Evolutionary conservation across 1,140 invertebrate species (phyloP), one percentile per base, ranked within the genome.

Genomic region (Danaus plexippus): DNA sequence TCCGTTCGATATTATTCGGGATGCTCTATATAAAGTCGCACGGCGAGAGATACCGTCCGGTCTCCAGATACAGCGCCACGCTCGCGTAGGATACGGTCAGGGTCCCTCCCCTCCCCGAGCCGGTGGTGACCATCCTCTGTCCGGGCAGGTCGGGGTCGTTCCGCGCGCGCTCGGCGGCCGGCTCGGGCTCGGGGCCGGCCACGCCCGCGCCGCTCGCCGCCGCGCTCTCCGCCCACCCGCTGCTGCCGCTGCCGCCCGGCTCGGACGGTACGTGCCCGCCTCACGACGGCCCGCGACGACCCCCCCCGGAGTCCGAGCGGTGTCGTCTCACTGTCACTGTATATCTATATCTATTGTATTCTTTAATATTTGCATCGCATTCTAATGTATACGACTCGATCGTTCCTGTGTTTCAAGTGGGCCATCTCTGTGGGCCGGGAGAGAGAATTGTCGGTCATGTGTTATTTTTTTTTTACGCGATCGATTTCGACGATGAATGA

Each of bases 181-280:
- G 70, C 73, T 32, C 22, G 22, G 22, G 22, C 22, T 32, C 22
- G 22, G 80, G 88, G 88, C 88, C 88, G 57, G 44, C 66, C 59
- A 54, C 69, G 53, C 89, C 89, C 84, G 76, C 90, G 89, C 90
- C 92, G 88, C 91, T 91, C 89, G 90, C 91, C 88, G 93, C 91
- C 90, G 91, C 22, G 22, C 1, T 94, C 88, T 94, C 92, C 88
- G 93, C 92, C 87, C 92, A 94, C 89, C 93, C 93, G 88, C 91
- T 94, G 88, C 92, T 94, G 89, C 93, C 93, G 88, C 91, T 94
- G 80, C 87, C 87, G 74, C 87, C 87, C 61, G 87, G 85, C 81
- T 88, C 84, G 54, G 80, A 87, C 73, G 85, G 87, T 87, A 85
- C 75, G 83, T 87, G 67, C 50, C 13, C 57, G n/a, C 51, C 12